A percentile compares a stretch with the other conserved stretches of the same genome.
Conservation (phyloP, 2,113 vertebrate species). For the Mesoclemmys tuberculata region DNA sequence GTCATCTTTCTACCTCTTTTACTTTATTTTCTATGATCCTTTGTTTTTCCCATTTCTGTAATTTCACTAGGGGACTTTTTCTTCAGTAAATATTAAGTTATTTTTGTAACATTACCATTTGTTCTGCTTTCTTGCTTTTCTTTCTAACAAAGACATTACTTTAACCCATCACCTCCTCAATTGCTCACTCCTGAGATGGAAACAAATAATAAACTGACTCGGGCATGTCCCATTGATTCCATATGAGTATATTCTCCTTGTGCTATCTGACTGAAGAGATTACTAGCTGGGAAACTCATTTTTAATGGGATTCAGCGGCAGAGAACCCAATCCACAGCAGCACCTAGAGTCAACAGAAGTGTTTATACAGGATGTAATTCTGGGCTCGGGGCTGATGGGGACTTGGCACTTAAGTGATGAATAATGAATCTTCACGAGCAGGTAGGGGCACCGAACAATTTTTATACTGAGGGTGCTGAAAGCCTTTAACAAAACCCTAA, state of each 20-base stretch:
- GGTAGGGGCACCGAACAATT: background rate
- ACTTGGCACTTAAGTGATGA: background rate
- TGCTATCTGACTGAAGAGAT: background rate
- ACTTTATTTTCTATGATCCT: background rate
- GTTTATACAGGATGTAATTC: background rate
- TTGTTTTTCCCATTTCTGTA: background rate
- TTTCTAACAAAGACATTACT: background rate
- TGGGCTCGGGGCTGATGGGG: background rate
- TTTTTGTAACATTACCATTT: background rate
- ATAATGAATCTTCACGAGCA: background rate
- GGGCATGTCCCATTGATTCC: slow-evolving; percentile 11
- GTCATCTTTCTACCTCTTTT: background rate
- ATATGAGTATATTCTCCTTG: slow-evolving; percentile 12
- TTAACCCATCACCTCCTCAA: slow-evolving; percentile 45
- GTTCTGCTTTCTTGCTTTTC: background rate
- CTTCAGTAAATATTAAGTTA: background rate
- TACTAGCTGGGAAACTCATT: slow-evolving; percentile 24
- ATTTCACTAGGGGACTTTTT: background rate
- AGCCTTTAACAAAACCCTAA: background rate
- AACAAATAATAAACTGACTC: slow-evolving; percentile 21
- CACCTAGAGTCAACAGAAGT: background rate
- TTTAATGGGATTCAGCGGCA: background rate
- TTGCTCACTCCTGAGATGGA: background rate
- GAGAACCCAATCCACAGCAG: background rate
- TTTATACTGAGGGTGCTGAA: background rate